A percentile compares a stretch with the other conserved stretches of the same genome.
Conservation (phyloP, 2,888 invertebrate species). For the Mermis nigrescens region DNA sequence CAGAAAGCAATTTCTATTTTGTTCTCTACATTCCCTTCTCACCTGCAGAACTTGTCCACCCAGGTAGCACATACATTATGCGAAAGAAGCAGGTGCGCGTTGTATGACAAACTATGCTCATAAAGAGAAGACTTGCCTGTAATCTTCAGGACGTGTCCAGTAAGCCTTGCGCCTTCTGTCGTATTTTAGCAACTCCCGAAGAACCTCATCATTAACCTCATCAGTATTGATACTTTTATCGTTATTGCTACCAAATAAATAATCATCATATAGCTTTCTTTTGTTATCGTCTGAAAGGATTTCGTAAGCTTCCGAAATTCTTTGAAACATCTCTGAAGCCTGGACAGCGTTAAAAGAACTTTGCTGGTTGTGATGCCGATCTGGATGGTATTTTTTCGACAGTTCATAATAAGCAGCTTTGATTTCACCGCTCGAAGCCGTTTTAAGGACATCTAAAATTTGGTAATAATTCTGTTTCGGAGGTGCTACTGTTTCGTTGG, state of each 20-base stretch:
- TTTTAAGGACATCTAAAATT: background rate
- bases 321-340: constrained; percentile 23
- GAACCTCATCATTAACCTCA: background rate
- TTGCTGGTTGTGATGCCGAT: constrained; percentile 16
- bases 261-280: background rate
- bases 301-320: constrained; percentile 16
- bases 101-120: no score
- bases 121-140: no score
- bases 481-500: no score
- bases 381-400: constrained; percentile 28
- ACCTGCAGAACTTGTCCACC: no score
- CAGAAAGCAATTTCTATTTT: no score
- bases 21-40: no score
- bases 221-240: background rate
- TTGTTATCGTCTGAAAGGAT: background rate
- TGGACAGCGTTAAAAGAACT: background rate
- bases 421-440: constrained; percentile 16
- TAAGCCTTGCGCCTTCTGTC: background rate
- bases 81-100: no score
- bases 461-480: background rate
- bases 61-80: no score
- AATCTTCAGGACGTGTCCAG: background rate
- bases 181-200: background rate
- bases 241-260: background rate
- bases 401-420: constrained; percentile 26